Base-by-base conservation (phyloP, 2,113 vertebrate genomes). In the Podiceps cristatus region DNA sequence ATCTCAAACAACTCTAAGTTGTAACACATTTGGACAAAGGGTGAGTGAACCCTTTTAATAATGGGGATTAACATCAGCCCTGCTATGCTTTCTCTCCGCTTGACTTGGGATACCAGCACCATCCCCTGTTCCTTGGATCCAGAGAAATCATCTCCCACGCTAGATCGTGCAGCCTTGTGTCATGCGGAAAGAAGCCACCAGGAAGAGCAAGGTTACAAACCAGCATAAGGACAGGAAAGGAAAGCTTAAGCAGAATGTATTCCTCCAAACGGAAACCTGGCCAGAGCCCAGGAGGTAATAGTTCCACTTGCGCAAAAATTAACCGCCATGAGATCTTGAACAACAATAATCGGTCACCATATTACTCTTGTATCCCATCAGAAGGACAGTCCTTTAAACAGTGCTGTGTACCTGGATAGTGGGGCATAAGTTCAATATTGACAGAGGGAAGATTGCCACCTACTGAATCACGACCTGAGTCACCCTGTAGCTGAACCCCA, bases 351-450 rank as follows among this genome's bases (percentile, higher is more conserved):
- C 0, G 0, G 44, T 72, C 68, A n/a, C 33, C 3, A 14, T 10
- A 14, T 82, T 86, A 37, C 53, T 79, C 60, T 62, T 55, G 18
- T 72, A 78, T 58, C 66, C 40, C 56, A 35, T 73, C 35, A 67
- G 35, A 86, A 91, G 42, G 12, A 10, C 7, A 52, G 42, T 77
- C 62, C 60, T 81, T 87, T 59, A 75, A 91, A 56, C 29, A 64
- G 68, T 6, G 11, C 83, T 90, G 50, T 13, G 4, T 84, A 78
- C 77, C 86, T 86, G 73, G 52, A 81, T 6, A 83, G 79, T 25
- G 63, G 76, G 67, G 66, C 44, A 55, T 29, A 66, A 94, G 25
- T 63, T 95, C 94, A 96, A 44, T 95, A 96, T 93, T 97, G 96
- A 94, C 73, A 93, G 89, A 90, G 50, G 87, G 77, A 94, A 90